Evolutionary conservation across 1,140 invertebrate genomes (phyloP), one percentile per base, ranked within the genome.

Genomic region (Drosophila auraria): DNA sequence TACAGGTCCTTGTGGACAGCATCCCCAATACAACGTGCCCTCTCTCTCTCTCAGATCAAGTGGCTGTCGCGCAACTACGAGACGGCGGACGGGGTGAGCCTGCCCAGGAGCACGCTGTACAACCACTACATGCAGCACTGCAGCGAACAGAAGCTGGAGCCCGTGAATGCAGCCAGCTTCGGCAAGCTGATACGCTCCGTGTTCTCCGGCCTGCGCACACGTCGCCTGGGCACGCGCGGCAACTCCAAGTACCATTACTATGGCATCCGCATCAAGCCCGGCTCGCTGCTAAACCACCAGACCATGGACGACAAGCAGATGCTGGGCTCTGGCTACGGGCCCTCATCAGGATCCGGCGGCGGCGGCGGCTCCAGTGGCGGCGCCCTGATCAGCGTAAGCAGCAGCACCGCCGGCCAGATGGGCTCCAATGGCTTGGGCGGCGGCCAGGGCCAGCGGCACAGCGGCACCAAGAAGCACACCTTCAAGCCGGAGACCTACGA

Each of bases 201-300:
- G 42, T 99, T 99, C 94, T 94, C 99, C 73, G 98, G 98, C 11
- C 94, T 99, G 71, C 94, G 98, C 75, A 99, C 99, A 20, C 94
- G 99, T 81, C 95, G 99, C 50, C 94, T 99, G 42, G 99, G 99
- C 76, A 99, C 99, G 7, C 95, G 98, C 80, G 99, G 99, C n/a
- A 99, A 99, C 94, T 99, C 98, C 7, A 99, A 99, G 93, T 99
- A 99, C 93, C 99, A 99, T 94, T 99, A 99, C 93, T 99, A 99
- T 94, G 99, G 99, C n/a, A 99, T 99, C 73, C 95, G 98, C 51
- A 96, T 99, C 7, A 99, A 99, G 93, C 97, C 97, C 0, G 96
- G 95, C 70, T 98, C 98, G 0, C 94, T 96, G 8, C 92, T 98
- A 33, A 96, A 96, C 75, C 84, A 93, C 44, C 84, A 92, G 23